These are phyloP conservation scores for Gasterosteus nipponicus DNA, from an alignment of 2,113 vertebrate species.

Conservation along the genomic window DNA sequence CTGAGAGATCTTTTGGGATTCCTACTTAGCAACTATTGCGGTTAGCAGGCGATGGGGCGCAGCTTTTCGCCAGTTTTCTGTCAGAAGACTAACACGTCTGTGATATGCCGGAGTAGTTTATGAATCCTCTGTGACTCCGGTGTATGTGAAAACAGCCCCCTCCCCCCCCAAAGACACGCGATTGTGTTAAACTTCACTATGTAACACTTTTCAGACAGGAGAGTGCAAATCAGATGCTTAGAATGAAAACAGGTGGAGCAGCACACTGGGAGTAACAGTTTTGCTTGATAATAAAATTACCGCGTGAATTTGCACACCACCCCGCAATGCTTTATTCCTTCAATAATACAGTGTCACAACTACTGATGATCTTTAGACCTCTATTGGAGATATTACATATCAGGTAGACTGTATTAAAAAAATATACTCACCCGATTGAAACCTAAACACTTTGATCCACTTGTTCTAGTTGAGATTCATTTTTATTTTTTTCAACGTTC, in stretches of 20 bases:
- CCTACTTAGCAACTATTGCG: constrained; percentile 8
- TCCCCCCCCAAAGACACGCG: constrained; percentile 53
- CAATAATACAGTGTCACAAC: not conserved
- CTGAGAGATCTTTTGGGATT: not conserved
- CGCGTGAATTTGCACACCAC: constrained; percentile 36
- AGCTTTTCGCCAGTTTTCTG: constrained; percentile 27
- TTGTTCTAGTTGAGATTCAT: not conserved
- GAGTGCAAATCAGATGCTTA: constrained; percentile 66
- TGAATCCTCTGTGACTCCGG: constrained; percentile 45
- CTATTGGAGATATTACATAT: not conserved
- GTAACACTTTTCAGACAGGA: constrained; percentile 68
- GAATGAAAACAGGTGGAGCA: constrained; percentile 67
- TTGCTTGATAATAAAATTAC: constrained; percentile 73
- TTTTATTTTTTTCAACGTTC: constrained; percentile 41
- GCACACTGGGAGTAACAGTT: constrained; percentile 79
- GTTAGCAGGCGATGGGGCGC: constrained; percentile 12
- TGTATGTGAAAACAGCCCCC: constrained; percentile 58
- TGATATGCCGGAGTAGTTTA: constrained; percentile 29
- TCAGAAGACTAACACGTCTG: constrained; percentile 31
- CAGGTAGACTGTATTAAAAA: constrained; percentile 1
- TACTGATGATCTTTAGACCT: constrained; percentile 6
- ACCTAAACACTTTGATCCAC: not conserved
- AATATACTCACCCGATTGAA: not conserved
- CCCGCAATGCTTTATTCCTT: not conserved
- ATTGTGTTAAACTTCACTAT: constrained; percentile 78